Conservation (phyloP, 2,113 vertebrate species). For the Ceratotherium simum region DNA sequence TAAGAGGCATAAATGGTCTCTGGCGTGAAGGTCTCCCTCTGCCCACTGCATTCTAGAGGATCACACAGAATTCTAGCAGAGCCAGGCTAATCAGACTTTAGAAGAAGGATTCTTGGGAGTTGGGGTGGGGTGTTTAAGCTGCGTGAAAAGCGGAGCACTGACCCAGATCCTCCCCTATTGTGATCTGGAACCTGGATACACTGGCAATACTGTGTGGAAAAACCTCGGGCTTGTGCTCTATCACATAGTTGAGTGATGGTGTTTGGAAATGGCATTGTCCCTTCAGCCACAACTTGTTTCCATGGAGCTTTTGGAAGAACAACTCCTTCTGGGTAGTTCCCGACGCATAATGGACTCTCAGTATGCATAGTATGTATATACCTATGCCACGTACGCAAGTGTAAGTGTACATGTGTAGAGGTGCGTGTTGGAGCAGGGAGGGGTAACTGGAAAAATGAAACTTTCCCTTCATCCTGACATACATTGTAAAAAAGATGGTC, state of each 20-base stretch:
- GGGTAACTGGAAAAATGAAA: neutral
- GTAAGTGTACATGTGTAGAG: neutral
- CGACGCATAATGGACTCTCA: neutral
- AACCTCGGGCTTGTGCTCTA: neutral
- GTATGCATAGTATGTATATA: rapidly evolving
- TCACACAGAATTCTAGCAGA: neutral
- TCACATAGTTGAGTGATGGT: neutral
- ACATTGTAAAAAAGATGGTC: neutral
- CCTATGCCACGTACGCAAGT: neutral
- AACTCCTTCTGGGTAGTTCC: neutral
- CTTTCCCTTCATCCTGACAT: neutral
- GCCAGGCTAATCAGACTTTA: neutral
- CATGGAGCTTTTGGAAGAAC: neutral
- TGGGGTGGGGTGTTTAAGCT: neutral
- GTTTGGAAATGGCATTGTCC: neutral
- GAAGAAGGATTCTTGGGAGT: neutral
- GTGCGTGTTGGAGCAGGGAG: neutral
- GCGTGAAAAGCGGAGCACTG: neutral
- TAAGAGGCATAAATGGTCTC: neutral
- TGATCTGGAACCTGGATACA: neutral
- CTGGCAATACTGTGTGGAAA: neutral
- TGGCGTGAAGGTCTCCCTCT: neutral
- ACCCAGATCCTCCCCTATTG: rapidly evolving
- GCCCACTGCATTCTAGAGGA: neutral
- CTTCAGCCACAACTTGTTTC: neutral